Percentiles rank a stretch among this genome's conserved stretches.
These are phyloP conservation scores for Oopsacas minuta DNA, from an alignment of 37 sponge, comb jelly and placozoan species.

Conservation along the genomic window DNA sequence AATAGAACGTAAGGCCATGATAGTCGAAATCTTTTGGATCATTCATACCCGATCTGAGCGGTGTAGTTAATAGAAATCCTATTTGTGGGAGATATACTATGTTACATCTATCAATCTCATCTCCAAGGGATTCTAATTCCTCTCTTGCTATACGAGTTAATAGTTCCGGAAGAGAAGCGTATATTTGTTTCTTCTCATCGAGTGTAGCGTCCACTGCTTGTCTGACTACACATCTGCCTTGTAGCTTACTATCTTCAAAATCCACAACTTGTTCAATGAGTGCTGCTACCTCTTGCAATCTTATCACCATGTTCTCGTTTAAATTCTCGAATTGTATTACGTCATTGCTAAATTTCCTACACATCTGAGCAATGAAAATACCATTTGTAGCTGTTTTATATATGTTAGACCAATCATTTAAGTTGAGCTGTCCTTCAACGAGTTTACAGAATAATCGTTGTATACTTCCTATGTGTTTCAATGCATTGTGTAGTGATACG, in stretches of 20 bases:
- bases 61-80: conserved; percentile 41
- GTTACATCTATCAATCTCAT: conserved; percentile 61
- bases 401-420: not conserved
- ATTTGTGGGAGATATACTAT: conserved; percentile 93
- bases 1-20: conserved; percentile 27
- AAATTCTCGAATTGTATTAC: not conserved
- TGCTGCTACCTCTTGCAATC: not conserved
- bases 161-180: conserved; percentile 78
- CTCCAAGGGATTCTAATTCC: conserved; percentile 55
- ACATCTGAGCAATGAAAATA: conserved; percentile 4
- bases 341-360: not conserved
- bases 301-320: not conserved
- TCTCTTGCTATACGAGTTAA: conserved; percentile 81
- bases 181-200: conserved; percentile 69
- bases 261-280: conserved; percentile 47
- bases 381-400: conserved; percentile 21
- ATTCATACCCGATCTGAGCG: conserved; percentile 25
- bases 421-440: not conserved
- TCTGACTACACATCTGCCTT: conserved; percentile 77
- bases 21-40: conserved; percentile 34
- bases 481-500: conserved; percentile 43
- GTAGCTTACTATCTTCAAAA: conserved; percentile 66
- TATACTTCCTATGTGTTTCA: conserved; percentile 66
- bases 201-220: conserved; percentile 61
- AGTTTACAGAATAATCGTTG: conserved; percentile 23